Conservation (phyloP, 2,888 invertebrate genomes). For the Aspidiotus rigidus region DNA sequence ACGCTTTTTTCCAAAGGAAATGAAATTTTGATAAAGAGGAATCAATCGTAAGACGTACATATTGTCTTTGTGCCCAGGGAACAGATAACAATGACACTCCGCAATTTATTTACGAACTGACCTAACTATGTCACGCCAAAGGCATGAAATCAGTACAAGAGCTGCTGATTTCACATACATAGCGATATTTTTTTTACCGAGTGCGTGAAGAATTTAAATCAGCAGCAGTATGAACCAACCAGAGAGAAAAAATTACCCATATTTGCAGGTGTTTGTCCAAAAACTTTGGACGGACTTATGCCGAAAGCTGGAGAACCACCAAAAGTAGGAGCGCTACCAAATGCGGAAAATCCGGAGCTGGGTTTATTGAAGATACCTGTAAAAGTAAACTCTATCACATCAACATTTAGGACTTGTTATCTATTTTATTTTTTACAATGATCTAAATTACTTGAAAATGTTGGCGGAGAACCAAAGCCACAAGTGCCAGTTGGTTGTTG, state of each 20-base stretch:
- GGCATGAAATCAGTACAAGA: no score
- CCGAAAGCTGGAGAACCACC: slow-evolving; percentile 22
- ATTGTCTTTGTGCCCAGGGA: no score
- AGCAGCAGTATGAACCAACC: no score
- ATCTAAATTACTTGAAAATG: slow-evolving; percentile 12
- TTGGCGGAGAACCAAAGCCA: slow-evolving; percentile 25
- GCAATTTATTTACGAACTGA: no score
- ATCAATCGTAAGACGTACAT: no score
- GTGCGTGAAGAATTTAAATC: background rate
- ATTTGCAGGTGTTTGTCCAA: slow-evolving; percentile 18
- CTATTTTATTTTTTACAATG: background rate
- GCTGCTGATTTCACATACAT: no score
- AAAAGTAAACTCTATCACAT: background rate
- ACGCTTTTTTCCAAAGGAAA: no score
- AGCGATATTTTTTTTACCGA: no score
- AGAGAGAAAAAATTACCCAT: slow-evolving; percentile 7
- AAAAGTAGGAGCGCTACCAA: slow-evolving; percentile 22
- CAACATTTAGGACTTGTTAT: background rate
- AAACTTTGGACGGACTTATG: slow-evolving; percentile 18
- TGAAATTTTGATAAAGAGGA: no score
- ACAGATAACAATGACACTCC: no score
- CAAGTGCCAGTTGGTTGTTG: background rate
- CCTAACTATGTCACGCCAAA: no score
- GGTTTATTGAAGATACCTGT: slow-evolving; percentile 23
- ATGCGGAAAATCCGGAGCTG: slow-evolving; percentile 7